These are phyloP conservation scores for Antidorcas marsupialis DNA, from an alignment of 2,113 vertebrate species.

Conservation along the genomic window DNA sequence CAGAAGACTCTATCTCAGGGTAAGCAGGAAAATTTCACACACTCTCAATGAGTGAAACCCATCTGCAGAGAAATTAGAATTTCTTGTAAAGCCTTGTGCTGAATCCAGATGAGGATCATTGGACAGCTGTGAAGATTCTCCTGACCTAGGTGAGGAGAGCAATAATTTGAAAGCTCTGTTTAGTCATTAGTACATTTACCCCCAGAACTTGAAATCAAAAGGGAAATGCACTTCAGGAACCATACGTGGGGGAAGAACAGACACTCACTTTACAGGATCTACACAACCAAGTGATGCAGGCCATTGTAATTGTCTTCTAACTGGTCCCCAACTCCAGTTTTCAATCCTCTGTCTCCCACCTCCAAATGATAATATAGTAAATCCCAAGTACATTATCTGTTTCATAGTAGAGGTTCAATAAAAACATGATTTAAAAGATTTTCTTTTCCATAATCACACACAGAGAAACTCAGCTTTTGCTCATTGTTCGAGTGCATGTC, in stretches of 20 bases:
- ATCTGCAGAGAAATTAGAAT: background rate
- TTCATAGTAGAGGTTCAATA: background rate
- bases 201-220: background rate
- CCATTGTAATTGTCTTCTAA: background rate
- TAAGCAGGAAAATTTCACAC: background rate
- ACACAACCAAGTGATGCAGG: background rate
- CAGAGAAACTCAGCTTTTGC: background rate
- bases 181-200: background rate
- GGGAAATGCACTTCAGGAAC: background rate
- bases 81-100: background rate
- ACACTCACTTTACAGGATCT: background rate
- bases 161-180: background rate
- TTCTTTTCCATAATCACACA: background rate
- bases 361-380: background rate
- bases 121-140: background rate
- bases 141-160: background rate
- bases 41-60: background rate
- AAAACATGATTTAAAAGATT: background rate
- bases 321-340: background rate
- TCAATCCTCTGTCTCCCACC: background rate
- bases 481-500: background rate
- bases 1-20: background rate
- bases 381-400: background rate
- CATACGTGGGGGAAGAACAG: fast-evolving
- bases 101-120: background rate